These are phyloP conservation scores for Pantelozetes paolii DNA, from an alignment of 2,888 invertebrate genomes.

Conservation along the genomic window DNA sequence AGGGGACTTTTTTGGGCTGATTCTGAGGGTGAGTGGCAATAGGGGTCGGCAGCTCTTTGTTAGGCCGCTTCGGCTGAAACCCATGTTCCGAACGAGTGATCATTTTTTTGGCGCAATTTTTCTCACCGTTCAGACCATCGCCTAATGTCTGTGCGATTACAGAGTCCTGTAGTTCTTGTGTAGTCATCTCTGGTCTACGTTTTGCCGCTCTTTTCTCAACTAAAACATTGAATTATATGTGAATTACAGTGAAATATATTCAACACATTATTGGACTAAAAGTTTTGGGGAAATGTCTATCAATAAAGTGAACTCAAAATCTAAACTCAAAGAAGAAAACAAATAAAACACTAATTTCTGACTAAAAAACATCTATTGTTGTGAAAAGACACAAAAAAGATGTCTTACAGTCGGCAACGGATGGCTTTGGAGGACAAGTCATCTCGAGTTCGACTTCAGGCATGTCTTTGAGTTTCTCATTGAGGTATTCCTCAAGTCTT, in stretches of 20 bases:
- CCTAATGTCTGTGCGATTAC: not conserved
- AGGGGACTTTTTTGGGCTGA: constrained; percentile 21
- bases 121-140: not conserved
- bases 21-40: constrained; percentile 13
- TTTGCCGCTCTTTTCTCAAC: constrained; percentile 21
- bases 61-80: constrained; percentile 17
- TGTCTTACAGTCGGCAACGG: constrained; percentile 28
- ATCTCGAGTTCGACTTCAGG: constrained; percentile 34
- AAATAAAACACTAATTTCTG: too few species aligned
- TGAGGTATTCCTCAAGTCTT: constrained; percentile 39
- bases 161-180: not conserved
- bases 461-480: constrained; percentile 41
- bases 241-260: too few species aligned
- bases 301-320: too few species aligned
- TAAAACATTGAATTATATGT: too few species aligned
- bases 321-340: too few species aligned
- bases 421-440: constrained; percentile 25
- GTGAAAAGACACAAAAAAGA: too few species aligned
- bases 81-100: constrained; percentile 38
- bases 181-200: constrained; percentile 13
- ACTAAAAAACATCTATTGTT: too few species aligned
- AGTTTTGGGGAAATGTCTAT: too few species aligned
- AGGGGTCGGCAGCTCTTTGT: constrained; percentile 34
- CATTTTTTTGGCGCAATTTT: constrained; percentile 20
- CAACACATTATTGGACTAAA: too few species aligned